phyloP scores from a whole-genome alignment of 2,113 vertebrate genomes.

The Ameiurus melas region DNA sequence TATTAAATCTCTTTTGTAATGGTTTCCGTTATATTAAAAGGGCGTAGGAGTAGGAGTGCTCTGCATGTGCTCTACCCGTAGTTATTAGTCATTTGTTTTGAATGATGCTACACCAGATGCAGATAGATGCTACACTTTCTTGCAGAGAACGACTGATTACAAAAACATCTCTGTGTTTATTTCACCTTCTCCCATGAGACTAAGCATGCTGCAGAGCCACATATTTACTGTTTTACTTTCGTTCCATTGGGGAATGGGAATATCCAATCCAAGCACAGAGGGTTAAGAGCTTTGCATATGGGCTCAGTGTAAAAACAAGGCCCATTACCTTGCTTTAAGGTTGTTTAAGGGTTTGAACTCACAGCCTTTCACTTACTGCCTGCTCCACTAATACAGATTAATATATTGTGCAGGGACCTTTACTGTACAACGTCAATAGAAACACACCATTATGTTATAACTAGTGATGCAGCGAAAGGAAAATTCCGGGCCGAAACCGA shows the following conservation, averaged over 20 bases:
- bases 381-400: neutral
- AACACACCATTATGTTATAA: neutral
- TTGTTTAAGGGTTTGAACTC: neutral
- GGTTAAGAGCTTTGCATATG: neutral
- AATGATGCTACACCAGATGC: neutral
- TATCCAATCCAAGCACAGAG: conserved; percentile 1
- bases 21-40: neutral
- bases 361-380: neutral
- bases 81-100: neutral
- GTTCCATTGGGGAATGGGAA: neutral
- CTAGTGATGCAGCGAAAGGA: no score
- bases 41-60: neutral
- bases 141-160: neutral
- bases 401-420: neutral
- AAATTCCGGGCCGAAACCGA: no score
- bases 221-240: neutral
- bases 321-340: neutral
- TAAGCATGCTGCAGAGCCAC: neutral
- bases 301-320: neutral
- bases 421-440: neutral
- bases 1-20: neutral
- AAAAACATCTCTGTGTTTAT: neutral
- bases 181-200: conserved; percentile 11
- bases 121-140: neutral
- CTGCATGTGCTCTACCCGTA: neutral